phyloP scores from a whole-genome alignment of 2,888 invertebrate genomes.

The Vesta saturnalis region DNA sequence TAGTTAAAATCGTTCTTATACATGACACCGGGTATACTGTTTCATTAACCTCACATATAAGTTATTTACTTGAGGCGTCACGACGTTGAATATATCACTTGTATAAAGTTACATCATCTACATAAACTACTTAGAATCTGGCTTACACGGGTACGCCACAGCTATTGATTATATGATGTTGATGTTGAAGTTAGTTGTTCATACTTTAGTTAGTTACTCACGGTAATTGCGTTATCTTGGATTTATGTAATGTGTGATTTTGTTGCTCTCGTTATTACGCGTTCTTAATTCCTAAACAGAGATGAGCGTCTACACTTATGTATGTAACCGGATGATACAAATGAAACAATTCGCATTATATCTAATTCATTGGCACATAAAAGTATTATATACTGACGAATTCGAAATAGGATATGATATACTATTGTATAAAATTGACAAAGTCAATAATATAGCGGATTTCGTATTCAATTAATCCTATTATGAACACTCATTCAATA shows the following conservation, averaged over 20 bases:
- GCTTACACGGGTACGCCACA: constrained; percentile 29
- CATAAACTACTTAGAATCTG: constrained; percentile 35
- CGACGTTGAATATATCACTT: constrained; percentile 30
- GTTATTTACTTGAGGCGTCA: constrained; percentile 28
- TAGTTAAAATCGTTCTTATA: not conserved
- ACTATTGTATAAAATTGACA: too few relatives aligned
- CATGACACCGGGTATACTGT: constrained; percentile 9
- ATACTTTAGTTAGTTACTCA: constrained; percentile 31
- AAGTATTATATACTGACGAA: too few relatives aligned
- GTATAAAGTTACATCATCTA: constrained; percentile 35
- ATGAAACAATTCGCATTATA: too few relatives aligned
- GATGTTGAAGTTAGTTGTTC: constrained; percentile 35
- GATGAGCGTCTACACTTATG: too few relatives aligned
- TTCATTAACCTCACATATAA: constrained; percentile 24
- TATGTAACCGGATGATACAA: too few relatives aligned
- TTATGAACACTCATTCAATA: too few relatives aligned
- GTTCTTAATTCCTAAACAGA: too few relatives aligned
- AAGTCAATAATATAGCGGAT: too few relatives aligned
- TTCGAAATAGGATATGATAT: too few relatives aligned
- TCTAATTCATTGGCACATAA: too few relatives aligned
- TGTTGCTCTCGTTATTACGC: not conserved
- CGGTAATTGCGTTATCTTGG: constrained; percentile 26
- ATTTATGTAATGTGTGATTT: constrained; percentile 22
- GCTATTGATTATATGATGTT: constrained; percentile 35
- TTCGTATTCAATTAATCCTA: too few relatives aligned